Conservation (phyloP, 1,140 invertebrate species). For the Drosophila tani region DNA sequence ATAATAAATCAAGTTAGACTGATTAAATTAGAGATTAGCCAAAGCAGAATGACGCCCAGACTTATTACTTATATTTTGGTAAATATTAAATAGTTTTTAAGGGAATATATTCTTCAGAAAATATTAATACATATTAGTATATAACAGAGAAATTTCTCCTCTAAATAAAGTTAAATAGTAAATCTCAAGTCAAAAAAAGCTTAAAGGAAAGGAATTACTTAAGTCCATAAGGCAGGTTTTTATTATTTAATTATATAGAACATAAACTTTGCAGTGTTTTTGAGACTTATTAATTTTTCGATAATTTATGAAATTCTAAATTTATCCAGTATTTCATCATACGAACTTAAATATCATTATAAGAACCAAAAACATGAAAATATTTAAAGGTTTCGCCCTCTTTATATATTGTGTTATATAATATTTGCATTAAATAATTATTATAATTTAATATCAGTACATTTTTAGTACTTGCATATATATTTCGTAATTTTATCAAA, state of each 20-base stretch:
- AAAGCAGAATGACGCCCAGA: constrained; percentile 72
- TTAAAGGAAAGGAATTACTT: too few species aligned
- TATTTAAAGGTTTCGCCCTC: too few species aligned
- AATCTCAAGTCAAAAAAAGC: too few species aligned
- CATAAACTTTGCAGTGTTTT: too few species aligned
- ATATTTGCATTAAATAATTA: too few species aligned
- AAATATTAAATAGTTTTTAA: constrained; percentile 44
- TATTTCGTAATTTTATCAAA: not conserved
- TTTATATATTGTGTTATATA: not conserved
- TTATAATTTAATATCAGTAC: too few species aligned
- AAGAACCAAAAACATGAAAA: not conserved
- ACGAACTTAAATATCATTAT: not conserved
- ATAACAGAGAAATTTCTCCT: too few species aligned
- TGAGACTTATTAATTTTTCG: not conserved
- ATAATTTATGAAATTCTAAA: not conserved
- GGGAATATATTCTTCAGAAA: not conserved
- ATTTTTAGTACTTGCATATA: not conserved
- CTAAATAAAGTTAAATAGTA: too few species aligned
- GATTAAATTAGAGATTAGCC: constrained; percentile 54
- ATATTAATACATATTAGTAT: too few species aligned
- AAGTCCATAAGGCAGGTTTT: too few species aligned
- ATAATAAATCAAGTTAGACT: constrained; percentile 62
- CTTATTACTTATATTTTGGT: constrained; percentile 82
- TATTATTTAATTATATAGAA: too few species aligned
- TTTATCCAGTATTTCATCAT: not conserved